These are phyloP conservation scores for Amphiprion ocellaris DNA, from an alignment of 2,113 vertebrate genomes.

Conservation along the genomic window DNA sequence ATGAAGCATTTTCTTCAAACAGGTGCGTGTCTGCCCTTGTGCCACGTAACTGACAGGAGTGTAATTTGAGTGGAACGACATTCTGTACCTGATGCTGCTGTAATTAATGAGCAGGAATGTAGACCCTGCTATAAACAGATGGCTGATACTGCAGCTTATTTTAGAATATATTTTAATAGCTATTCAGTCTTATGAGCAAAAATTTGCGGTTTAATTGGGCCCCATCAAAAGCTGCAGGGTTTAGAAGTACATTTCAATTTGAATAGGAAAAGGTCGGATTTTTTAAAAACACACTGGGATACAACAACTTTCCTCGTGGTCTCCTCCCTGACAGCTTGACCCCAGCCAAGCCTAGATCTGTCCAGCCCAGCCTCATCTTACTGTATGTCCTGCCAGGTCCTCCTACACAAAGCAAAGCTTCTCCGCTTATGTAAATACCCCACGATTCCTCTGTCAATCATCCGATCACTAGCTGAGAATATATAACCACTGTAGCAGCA, in stretches of 20 bases:
- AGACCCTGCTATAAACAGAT: constrained; percentile 46
- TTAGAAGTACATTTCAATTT: not conserved
- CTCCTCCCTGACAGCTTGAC: constrained; percentile 29
- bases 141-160: constrained; percentile 46
- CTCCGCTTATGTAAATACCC: constrained; percentile 55
- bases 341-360: constrained; percentile 36
- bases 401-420: constrained; percentile 57
- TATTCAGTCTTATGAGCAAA: constrained; percentile 21
- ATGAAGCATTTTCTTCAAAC: constrained; percentile 44
- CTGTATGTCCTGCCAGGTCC: constrained; percentile 42
- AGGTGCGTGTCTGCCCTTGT: constrained; percentile 35
- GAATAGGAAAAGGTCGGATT: not conserved
- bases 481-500: constrained; percentile 58
- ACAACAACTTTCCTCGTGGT: constrained; percentile 7
- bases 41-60: constrained; percentile 49
- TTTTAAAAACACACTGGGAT: constrained; percentile 36
- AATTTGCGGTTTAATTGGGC: constrained; percentile 33
- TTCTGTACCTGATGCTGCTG: constrained; percentile 59
- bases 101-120: constrained; percentile 60
- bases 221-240: constrained; percentile 25
- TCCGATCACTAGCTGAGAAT: constrained; percentile 48
- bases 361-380: constrained; percentile 18
- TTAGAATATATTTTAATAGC: constrained; percentile 34
- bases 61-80: constrained; percentile 62
- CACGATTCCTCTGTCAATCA: constrained; percentile 70